phyloP scores from a whole-genome alignment of 2,113 vertebrate genomes.

The Ochotona princeps region DNA sequence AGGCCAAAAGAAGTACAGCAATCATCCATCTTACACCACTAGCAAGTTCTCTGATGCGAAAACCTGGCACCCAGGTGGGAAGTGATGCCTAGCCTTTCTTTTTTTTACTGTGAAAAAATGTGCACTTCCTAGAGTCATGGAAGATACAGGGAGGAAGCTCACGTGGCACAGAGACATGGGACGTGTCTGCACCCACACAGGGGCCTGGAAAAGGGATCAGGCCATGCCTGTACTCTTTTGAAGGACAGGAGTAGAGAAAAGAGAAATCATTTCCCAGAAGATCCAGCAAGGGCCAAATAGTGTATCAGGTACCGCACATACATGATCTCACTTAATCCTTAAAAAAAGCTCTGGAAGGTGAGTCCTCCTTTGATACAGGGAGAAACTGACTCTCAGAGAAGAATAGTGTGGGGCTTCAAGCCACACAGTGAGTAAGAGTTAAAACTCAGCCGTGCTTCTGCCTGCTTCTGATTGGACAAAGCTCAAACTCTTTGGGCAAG shows the following conservation, averaged over 20 bases:
- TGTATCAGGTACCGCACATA: neutral
- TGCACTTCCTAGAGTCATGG: neutral
- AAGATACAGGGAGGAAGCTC: neutral
- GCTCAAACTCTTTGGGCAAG: neutral
- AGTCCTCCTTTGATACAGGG: conserved; percentile 10
- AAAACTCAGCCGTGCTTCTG: neutral
- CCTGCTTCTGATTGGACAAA: neutral
- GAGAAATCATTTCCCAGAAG: conserved; percentile 6
- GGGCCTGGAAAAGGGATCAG: neutral
- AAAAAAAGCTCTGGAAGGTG: neutral
- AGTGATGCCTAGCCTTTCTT: neutral
- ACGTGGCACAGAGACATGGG: neutral
- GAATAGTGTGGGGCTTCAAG: neutral
- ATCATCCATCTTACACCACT: neutral
- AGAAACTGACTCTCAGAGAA: conserved; percentile 25
- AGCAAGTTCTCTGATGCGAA: neutral
- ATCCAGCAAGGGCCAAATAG: neutral
- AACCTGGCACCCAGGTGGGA: neutral
- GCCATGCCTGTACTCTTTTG: neutral
- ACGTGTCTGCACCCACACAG: neutral
- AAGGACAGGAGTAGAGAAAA: neutral
- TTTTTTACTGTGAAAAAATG: neutral
- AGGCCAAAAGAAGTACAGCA: conserved; percentile 51
- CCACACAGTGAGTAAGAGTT: conserved; percentile 31
- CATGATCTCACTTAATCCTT: conserved; percentile 21